A percentile compares a stretch with the other conserved stretches of the same genome.
phyloP scores from a whole-genome alignment of 2,888 invertebrate species.

The Eupsilia transversa region DNA sequence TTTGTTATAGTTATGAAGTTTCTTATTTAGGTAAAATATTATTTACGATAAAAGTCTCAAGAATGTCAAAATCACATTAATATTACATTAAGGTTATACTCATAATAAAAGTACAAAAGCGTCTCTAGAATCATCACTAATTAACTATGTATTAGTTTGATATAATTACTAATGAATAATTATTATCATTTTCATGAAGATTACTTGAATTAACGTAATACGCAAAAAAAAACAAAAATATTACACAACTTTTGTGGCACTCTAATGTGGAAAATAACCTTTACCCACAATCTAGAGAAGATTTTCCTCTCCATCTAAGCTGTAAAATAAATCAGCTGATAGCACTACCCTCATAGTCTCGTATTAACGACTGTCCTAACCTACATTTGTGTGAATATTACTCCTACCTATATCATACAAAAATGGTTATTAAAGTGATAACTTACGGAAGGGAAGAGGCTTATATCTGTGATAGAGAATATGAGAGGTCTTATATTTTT shows the following conservation, averaged over 20 bases:
- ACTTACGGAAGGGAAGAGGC: conserved; percentile 60
- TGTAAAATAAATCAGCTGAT: conserved; percentile 63
- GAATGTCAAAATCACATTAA: background rate
- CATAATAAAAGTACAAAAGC: background rate
- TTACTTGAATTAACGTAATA: background rate
- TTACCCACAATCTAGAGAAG: conserved; percentile 30
- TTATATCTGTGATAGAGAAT: conserved; percentile 62
- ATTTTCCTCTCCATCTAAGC: conserved; percentile 50
- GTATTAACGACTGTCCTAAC: conserved; percentile 62
- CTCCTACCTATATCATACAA: conserved; percentile 62
- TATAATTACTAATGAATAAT: background rate
- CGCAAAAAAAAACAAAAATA: background rate
- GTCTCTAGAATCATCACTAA: background rate
- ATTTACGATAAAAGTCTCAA: background rate
- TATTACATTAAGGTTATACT: background rate
- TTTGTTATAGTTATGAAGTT: conserved; percentile 17
- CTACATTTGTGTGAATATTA: conserved; percentile 63
- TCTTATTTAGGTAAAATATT: background rate
- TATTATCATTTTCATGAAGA: background rate
- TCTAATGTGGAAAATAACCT: conserved; percentile 27
- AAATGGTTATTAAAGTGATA: conserved; percentile 64
- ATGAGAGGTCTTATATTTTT: conserved; percentile 62
- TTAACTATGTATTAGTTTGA: background rate
- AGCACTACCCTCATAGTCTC: conserved; percentile 59
- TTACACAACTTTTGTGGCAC: background rate